phyloP scores from a whole-genome alignment of 2,797 vertebrate genomes.

The Tiaroga cobitis region DNA sequence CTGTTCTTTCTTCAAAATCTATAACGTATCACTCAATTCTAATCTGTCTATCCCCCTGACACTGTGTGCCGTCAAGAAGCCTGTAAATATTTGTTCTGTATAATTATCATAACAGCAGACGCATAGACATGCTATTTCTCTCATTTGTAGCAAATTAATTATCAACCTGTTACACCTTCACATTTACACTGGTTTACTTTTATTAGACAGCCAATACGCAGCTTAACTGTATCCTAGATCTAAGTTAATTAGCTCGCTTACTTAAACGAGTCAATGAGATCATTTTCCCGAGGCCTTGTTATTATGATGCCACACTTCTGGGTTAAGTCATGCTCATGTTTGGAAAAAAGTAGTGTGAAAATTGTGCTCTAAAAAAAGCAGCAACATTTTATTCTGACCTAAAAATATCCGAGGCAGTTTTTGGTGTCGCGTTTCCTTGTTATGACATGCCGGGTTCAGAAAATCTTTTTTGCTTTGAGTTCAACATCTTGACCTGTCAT shows the following conservation, averaged over 20 bases:
- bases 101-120: background rate
- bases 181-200: background rate
- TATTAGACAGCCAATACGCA: background rate
- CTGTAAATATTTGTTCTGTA: background rate
- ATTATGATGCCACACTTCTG: background rate
- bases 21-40: background rate
- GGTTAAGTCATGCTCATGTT: background rate
- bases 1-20: background rate
- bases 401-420: constrained; percentile 27
- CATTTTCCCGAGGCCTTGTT: background rate
- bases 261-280: background rate
- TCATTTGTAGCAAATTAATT: background rate
- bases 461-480: constrained; percentile 3
- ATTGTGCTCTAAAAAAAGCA: constrained; percentile 22
- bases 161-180: background rate
- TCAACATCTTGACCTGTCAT: constrained; percentile 38
- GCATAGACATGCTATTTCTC: background rate
- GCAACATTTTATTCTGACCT: background rate
- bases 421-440: constrained; percentile 31
- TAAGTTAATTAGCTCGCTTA: background rate
- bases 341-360: background rate
- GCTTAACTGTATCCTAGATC: background rate
- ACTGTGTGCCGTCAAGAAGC: background rate
- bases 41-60: background rate
- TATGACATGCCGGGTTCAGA: background rate